These are phyloP conservation scores for Drosophila carrolli DNA, from an alignment of 1,140 invertebrate species.

Conservation along the genomic window DNA sequence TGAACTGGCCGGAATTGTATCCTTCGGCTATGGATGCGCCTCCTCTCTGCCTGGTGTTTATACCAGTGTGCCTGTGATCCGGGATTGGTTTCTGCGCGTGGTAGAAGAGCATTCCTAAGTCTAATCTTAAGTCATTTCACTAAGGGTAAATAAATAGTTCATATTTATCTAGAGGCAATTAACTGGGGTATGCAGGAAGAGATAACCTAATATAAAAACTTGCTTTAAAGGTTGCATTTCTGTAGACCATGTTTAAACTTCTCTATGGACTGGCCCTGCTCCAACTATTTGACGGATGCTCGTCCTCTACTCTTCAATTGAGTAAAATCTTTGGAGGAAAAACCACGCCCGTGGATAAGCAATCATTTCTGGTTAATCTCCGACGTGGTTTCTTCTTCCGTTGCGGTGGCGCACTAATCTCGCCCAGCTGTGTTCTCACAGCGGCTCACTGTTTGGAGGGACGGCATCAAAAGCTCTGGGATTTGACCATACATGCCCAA, in stretches of 20 bases:
- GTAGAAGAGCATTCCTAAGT: constrained; percentile 28
- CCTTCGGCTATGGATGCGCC: constrained; percentile 58
- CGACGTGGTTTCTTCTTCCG: constrained; percentile 28
- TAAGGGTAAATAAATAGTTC: constrained; percentile 39
- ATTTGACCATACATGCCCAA: constrained; percentile 52
- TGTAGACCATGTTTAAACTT: constrained; percentile 20
- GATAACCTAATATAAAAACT: constrained; percentile 8
- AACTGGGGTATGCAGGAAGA: constrained; percentile 50
- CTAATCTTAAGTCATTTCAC: constrained; percentile 1
- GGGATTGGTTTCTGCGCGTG: constrained; percentile 45
- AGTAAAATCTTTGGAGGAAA: constrained; percentile 53
- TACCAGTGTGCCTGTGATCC: constrained; percentile 57
- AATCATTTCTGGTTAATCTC: constrained; percentile 65
- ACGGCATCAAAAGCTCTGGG: neutral
- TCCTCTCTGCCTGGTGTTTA: constrained; percentile 55
- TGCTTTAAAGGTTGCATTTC: no score
- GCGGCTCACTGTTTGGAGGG: constrained; percentile 67
- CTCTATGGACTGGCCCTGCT: neutral
- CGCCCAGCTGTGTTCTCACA: constrained; percentile 71
- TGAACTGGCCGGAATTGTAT: constrained; percentile 57
- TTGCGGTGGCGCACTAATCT: constrained; percentile 63
- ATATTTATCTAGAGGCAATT: constrained; percentile 58
- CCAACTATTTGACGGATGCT: neutral
- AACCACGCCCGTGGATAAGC: constrained; percentile 1
- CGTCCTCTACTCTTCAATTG: neutral